Evolutionary conservation across 2,797 vertebrate species (phyloP).

Genomic region (Enteromius mattozi): DNA sequence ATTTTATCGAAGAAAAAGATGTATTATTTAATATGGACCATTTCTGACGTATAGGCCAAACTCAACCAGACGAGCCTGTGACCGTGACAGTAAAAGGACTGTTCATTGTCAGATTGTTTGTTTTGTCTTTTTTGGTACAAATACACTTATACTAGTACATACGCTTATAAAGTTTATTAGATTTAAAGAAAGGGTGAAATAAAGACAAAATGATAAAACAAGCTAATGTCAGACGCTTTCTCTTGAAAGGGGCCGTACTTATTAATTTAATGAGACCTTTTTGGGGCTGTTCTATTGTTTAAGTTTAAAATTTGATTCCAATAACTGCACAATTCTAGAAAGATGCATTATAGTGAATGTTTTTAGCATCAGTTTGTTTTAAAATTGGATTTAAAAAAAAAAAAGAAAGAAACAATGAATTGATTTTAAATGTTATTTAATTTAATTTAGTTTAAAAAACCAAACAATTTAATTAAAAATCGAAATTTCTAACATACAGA

Average conservation of each 20-base stretch:
- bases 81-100: conserved; percentile 70
- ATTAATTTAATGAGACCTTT: neutral
- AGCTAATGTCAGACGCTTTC: conserved; percentile 40
- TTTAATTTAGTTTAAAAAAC: neutral
- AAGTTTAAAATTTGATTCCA: neutral
- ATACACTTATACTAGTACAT: conserved; percentile 85
- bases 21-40: conserved; percentile 80
- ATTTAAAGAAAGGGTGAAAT: conserved; percentile 81
- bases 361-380: neutral
- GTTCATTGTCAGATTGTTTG: conserved; percentile 78
- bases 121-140: conserved; percentile 84
- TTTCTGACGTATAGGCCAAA: conserved; percentile 56
- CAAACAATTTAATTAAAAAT: neutral
- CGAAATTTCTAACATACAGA: neutral
- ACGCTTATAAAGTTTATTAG: conserved; percentile 86
- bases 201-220: conserved; percentile 70
- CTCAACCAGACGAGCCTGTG: conserved; percentile 59
- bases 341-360: neutral
- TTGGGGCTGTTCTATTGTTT: neutral
- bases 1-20: conserved; percentile 75
- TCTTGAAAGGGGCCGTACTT: conserved; percentile 21
- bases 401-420: neutral
- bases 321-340: neutral
- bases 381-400: no score
- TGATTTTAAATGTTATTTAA: neutral